These are phyloP conservation scores for Tinea trinotella DNA, from an alignment of 2,888 invertebrate species.

Conservation along the genomic window DNA sequence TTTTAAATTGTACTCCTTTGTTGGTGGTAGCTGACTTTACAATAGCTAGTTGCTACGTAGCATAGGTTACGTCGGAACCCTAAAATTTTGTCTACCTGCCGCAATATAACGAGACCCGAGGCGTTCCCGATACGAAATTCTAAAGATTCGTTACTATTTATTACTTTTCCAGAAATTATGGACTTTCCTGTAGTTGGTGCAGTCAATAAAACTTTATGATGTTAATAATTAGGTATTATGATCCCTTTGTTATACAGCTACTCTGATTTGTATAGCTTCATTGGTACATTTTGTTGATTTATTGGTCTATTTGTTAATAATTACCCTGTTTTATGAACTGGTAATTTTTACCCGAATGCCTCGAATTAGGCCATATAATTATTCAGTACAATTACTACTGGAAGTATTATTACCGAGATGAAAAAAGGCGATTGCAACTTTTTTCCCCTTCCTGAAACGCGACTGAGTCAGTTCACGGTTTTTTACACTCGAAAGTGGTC, in stretches of 20 bases:
- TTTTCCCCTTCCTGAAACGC: too few relatives aligned
- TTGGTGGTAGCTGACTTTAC: background rate
- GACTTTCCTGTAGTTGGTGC: conserved; percentile 35
- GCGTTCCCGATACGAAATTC: background rate
- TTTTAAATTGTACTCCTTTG: conserved; percentile 4
- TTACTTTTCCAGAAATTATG: conserved; percentile 33
- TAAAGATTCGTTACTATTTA: background rate
- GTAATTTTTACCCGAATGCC: background rate
- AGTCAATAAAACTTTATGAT: conserved; percentile 61
- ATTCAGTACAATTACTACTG: too few relatives aligned
- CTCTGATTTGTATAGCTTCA: background rate
- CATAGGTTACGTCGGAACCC: background rate
- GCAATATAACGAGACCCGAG: background rate
- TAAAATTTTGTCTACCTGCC: background rate
- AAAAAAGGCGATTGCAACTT: too few relatives aligned
- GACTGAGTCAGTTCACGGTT: too few relatives aligned
- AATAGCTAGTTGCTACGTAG: background rate
- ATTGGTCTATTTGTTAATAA: background rate
- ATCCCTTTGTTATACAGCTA: conserved; percentile 1
- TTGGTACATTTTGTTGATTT: background rate
- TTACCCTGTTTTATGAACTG: background rate
- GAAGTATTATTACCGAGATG: too few relatives aligned
- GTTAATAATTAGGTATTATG: conserved; percentile 46
- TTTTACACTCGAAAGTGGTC: too few relatives aligned
- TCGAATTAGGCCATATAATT: too few relatives aligned